A percentile compares a stretch with the other conserved stretches of the same genome.
Conservation (phyloP, 2,113 vertebrate species). For the Tautogolabrus adspersus region DNA sequence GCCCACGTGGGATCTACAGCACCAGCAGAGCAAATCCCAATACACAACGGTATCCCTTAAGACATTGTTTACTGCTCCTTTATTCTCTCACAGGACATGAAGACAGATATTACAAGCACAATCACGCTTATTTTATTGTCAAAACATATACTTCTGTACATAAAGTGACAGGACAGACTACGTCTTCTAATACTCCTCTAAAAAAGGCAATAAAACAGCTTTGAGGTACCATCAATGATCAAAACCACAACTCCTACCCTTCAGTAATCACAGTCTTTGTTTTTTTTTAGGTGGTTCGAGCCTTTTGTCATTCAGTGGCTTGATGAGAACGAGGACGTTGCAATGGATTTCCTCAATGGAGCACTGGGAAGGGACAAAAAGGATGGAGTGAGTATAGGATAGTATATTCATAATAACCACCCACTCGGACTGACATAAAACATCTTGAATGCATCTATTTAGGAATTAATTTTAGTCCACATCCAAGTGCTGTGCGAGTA, state of each 20-base stretch:
- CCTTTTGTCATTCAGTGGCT: conserved; percentile 99
- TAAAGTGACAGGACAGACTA: background rate
- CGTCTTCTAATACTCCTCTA: no score
- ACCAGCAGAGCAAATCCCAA: no score
- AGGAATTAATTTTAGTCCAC: background rate
- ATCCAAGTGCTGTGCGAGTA: background rate
- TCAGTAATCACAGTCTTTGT: background rate
- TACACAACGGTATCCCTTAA: no score
- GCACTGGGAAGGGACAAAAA: conserved; percentile 98
- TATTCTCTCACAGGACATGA: no score
- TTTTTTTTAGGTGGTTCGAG: conserved; percentile 92
- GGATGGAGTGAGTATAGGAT: conserved; percentile 90
- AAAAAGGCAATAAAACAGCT: background rate
- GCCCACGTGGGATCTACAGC: no score
- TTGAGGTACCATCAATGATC: background rate
- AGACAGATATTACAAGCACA: background rate
- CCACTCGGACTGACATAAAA: no score
- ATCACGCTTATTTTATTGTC: background rate
- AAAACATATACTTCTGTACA: background rate
- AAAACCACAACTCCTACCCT: background rate
- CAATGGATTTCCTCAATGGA: conserved; percentile 97
- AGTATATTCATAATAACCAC: conserved; percentile 8
- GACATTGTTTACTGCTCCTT: no score
- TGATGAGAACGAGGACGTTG: conserved; percentile 97
- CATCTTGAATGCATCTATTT: no score